Percentiles rank a stretch among this genome's conserved stretches.
Evolutionary conservation across 2,113 vertebrate genomes (phyloP).

Genomic region (Paracanthobrama guichenoti): DNA sequence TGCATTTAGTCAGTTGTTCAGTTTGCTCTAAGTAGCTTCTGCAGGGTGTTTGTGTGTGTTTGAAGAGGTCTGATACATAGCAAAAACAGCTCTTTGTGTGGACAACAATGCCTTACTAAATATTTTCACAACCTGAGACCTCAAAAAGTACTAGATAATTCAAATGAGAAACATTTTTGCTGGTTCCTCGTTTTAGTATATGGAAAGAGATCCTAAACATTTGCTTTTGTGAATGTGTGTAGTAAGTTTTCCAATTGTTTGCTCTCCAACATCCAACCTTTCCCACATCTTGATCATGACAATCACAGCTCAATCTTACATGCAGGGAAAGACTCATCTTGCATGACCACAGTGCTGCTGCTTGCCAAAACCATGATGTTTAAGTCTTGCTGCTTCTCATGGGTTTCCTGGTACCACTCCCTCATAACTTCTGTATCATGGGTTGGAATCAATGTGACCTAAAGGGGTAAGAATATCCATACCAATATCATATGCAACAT

Average conservation of each 20-base stretch:
- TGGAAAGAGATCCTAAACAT: neutral
- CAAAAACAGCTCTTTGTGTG: neutral
- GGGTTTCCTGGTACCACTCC: conserved; percentile 98
- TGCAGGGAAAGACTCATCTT: conserved; percentile 98
- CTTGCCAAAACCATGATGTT: conserved; percentile 98
- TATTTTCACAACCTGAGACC: neutral
- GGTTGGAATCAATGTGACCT: conserved; percentile 97
- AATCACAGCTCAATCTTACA: conserved; percentile 96
- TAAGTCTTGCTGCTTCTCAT: conserved; percentile 95
- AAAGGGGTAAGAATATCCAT: neutral
- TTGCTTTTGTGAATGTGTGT: conserved; percentile 9
- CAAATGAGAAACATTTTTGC: neutral
- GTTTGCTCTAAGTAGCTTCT: conserved; percentile 1
- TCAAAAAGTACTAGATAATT: neutral
- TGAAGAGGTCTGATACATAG: neutral
- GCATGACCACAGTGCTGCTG: conserved; percentile 99
- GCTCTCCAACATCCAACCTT: neutral
- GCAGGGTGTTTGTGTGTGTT: neutral
- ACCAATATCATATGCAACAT: neutral
- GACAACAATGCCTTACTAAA: neutral
- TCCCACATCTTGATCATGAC: neutral
- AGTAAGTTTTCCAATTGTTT: neutral
- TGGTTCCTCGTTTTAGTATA: neutral
- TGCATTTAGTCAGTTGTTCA: conserved; percentile 6
- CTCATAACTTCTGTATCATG: conserved; percentile 98